These are phyloP conservation scores for Pogonophryne albipinna DNA, from an alignment of 2,797 vertebrate genomes.

Conservation along the genomic window DNA sequence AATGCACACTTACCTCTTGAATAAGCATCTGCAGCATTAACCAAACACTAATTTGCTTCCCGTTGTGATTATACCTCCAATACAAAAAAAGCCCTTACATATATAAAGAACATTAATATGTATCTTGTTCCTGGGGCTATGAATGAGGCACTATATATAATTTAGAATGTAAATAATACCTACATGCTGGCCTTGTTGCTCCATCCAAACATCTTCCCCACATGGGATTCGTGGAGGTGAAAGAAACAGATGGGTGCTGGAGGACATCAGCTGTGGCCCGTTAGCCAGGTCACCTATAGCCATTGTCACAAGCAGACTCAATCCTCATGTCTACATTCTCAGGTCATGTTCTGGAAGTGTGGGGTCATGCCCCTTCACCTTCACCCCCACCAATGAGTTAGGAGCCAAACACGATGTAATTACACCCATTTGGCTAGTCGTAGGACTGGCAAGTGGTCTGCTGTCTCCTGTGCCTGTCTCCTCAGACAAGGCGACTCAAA, in stretches of 20 bases:
- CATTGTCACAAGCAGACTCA: constrained; percentile 71
- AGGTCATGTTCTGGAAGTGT: constrained; percentile 82
- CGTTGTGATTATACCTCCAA: not conserved
- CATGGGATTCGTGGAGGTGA: constrained; percentile 43
- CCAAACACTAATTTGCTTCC: constrained; percentile 11
- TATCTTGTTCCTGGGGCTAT: not conserved
- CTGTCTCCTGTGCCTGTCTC: constrained; percentile 59
- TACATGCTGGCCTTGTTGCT: constrained; percentile 23
- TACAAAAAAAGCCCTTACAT: not conserved
- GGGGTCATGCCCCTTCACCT: constrained; percentile 73
- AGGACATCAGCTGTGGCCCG: constrained; percentile 76
- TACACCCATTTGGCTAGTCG: constrained; percentile 72
- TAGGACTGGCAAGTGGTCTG: constrained; percentile 70
- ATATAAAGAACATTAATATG: not conserved
- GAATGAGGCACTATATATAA: not conserved
- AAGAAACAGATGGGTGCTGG: constrained; percentile 73
- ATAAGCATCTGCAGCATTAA: constrained; percentile 21
- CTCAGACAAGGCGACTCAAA: constrained; percentile 56
- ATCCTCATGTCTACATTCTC: constrained; percentile 68
- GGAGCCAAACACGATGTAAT: constrained; percentile 81
- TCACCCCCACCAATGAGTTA: constrained; percentile 61
- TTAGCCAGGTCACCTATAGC: constrained; percentile 72
- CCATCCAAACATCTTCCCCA: constrained; percentile 18
- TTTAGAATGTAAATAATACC: constrained; percentile 11
- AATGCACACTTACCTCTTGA: not conserved